Conservation (phyloP, 1,140 invertebrate genomes). For the Monomorium pharaonis region DNA sequence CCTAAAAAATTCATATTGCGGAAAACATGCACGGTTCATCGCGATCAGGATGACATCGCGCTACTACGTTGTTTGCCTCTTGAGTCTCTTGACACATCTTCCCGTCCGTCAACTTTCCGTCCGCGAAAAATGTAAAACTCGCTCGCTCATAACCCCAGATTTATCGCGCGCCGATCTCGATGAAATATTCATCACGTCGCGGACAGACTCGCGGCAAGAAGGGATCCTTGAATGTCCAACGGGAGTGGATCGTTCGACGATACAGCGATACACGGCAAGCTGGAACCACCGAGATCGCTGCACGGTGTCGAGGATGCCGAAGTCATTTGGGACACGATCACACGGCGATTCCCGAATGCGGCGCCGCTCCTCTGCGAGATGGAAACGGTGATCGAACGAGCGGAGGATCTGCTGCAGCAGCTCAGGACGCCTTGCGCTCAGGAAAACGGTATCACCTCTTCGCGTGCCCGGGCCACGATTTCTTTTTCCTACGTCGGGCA, state of each 20-base stretch:
- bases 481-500: not conserved
- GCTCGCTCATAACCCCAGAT: not conserved
- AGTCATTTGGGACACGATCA: conserved; percentile 74
- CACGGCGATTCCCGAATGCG: conserved; percentile 74
- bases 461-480: not conserved
- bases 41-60: conserved; percentile 19
- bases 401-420: conserved; percentile 70
- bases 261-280: conserved; percentile 24
- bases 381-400: conserved; percentile 74
- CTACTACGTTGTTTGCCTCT: conserved; percentile 45
- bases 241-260: conserved; percentile 27
- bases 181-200: conserved; percentile 46
- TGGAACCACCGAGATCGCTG: conserved; percentile 68
- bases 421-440: conserved; percentile 58
- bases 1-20: conserved; percentile 19
- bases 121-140: conserved; percentile 7
- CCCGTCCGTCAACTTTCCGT: conserved; percentile 15
- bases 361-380: conserved; percentile 76
- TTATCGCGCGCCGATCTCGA: conserved; percentile 1
- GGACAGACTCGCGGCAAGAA: not conserved
- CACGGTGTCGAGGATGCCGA: conserved; percentile 72
- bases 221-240: conserved; percentile 29
- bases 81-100: too few species aligned
- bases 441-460: conserved; percentile 61
- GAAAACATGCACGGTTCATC: conserved; percentile 84